Percentiles rank a stretch among this genome's conserved stretches.
phyloP scores from a whole-genome alignment of 2,888 invertebrate genomes.

The Phania funesta region DNA sequence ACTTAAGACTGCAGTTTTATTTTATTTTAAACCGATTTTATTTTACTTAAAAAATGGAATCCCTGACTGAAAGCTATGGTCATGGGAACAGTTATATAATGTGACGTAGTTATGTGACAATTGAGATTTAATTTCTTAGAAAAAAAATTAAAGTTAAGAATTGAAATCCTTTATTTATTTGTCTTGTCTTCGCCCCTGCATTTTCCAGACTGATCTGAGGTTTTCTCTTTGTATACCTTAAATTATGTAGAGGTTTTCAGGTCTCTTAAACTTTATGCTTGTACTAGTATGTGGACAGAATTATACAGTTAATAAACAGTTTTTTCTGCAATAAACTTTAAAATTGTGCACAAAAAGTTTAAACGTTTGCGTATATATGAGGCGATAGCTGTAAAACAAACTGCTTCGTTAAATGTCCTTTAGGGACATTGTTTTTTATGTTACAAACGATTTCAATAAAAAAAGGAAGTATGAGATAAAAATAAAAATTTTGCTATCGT shows the following conservation, averaged over 20 bases:
- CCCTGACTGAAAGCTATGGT: too few relatives aligned
- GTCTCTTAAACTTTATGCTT: constrained; percentile 47
- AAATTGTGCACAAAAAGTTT: constrained; percentile 23
- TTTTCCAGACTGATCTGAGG: constrained; percentile 18
- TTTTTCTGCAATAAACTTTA: constrained; percentile 47
- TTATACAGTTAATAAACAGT: constrained; percentile 62
- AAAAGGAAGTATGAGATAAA: constrained; percentile 17
- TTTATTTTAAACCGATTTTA: too few relatives aligned
- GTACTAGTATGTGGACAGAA: constrained; percentile 20
- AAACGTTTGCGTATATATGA: constrained; percentile 17
- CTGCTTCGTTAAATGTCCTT: constrained; percentile 64
- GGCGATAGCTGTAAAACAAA: constrained; percentile 51
- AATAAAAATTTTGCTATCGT: constrained; percentile 55
- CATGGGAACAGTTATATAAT: too few relatives aligned
- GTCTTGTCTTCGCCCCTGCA: background rate
- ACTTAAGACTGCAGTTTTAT: too few relatives aligned
- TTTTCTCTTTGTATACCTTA: constrained; percentile 34
- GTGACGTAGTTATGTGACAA: too few relatives aligned
- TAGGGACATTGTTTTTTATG: constrained; percentile 59
- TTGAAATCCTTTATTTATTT: background rate
- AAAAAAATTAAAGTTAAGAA: too few relatives aligned
- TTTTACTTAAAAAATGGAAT: too few relatives aligned
- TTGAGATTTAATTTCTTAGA: too few relatives aligned
- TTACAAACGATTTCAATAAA: constrained; percentile 24
- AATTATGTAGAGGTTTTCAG: constrained; percentile 50